Evolutionary conservation across 30 jellyfish, hydroid and myxozoan species (phyloP), one percentile per base, ranked within the genome.

Genomic region (Phacellophora camtschatica): DNA sequence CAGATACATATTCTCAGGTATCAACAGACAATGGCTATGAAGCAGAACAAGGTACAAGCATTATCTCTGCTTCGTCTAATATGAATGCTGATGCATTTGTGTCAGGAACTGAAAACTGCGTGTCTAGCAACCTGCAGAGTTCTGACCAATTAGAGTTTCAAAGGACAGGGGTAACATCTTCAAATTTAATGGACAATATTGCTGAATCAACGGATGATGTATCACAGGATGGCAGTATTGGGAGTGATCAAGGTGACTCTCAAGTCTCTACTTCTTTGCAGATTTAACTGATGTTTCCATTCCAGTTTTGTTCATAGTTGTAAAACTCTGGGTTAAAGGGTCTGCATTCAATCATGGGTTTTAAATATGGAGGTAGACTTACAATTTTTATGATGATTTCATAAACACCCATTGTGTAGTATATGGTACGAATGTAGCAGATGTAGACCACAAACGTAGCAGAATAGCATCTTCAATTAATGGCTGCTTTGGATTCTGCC

Each of bases 51-150:
- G 91, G 48, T 0, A 19, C 91, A 5, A 70, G 53, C 46, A 30
- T 65, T 30, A 36, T 55, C 7, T 31, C 84, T 13, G 91, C 73
- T 18, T 43, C 82, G 15, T 78, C 90, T 11, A 36, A 59, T 51
- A 28, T 51, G 8, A 55, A 53, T 41, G 46, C 32, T n/a, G 91
- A 80, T 31, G 57, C 83, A 24, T 79, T 80, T 12, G 91, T 80
- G 46, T 65, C 91, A 7, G 91, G 91, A 33, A 80, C 91, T n/a
- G 91, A 80, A 55, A 80, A 80, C 84, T 62, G 65, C 25, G 82
- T 66, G 1, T 34, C 91, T 2, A 45, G 74, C 13, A 76, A 80
- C 36, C 51, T 70, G 54, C 91, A 62, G 28, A 50, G 62, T 13
- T 64, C 13, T n/a, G 78, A 32, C 36, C 75, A 37, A 3, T 32